Percentiles rank a stretch among this genome's conserved stretches.
Evolutionary conservation across 1,140 invertebrate genomes (phyloP).

Genomic region (Drosophila miranda): DNA sequence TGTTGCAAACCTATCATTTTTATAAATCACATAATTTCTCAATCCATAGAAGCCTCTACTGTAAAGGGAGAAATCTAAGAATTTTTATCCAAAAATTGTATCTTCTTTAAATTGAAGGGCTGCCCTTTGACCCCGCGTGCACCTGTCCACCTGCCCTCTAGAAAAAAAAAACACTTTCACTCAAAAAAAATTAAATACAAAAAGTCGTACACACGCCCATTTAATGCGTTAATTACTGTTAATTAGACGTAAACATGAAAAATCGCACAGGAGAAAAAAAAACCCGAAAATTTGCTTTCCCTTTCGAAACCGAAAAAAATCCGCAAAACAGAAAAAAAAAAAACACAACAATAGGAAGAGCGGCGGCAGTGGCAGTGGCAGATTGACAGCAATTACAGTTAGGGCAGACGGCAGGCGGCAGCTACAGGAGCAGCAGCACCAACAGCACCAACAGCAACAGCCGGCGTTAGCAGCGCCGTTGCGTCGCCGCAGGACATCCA

Average conservation of each 20-base stretch:
- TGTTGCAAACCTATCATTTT: too few species aligned
- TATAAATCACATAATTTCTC: too few species aligned
- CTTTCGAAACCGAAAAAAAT: constrained; percentile 45
- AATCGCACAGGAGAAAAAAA: constrained; percentile 27
- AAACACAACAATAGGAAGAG: constrained; percentile 19
- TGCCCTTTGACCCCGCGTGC: too few species aligned
- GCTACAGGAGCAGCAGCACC: background rate
- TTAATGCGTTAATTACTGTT: constrained; percentile 77
- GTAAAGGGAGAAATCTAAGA: too few species aligned
- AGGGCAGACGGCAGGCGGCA: constrained; percentile 14
- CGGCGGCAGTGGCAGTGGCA: constrained; percentile 21
- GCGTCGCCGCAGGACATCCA: constrained; percentile 61
- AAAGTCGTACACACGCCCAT: constrained; percentile 39
- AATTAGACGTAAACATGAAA: constrained; percentile 73
- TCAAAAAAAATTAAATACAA: background rate
- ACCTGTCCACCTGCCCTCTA: too few species aligned
- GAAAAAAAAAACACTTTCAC: constrained; percentile 37
- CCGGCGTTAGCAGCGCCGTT: constrained; percentile 31
- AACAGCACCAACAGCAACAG: background rate
- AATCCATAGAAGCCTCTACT: too few species aligned
- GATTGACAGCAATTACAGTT: constrained; percentile 73
- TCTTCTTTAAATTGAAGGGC: too few species aligned
- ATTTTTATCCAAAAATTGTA: too few species aligned
- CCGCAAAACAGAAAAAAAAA: constrained; percentile 10
- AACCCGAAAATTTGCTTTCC: constrained; percentile 54